Base-by-base conservation (phyloP, 2,888 invertebrate species). In the Lydus trimaculatus region DNA sequence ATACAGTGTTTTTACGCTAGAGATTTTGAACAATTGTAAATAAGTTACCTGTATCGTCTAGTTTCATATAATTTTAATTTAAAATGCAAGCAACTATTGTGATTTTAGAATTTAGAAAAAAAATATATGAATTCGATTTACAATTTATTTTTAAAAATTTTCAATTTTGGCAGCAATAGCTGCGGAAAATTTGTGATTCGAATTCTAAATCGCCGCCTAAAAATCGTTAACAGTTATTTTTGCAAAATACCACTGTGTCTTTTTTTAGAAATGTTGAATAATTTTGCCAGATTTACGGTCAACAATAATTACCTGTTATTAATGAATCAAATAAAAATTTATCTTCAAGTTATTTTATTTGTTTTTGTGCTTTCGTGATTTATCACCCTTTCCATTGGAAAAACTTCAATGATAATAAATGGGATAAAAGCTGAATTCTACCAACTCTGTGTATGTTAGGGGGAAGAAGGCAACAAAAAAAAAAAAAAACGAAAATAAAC, bases 381-480 rank as follows among this genome's bases (percentile, higher is more conserved):
- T 43, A n/a, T 17, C n/a, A 43, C 43, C 43, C n/a, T 43, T 43
- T 43, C 17, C 17, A 43, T 43, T 43, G 43, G 43, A 7, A n/a
- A 43, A 43, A 43, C n/a, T 43, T 43, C n/a, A 43, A 43, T 43
- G 43, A 43, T 43, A 43, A 43, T 43, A 43, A 43, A 43, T 43
- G n/a, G n/a, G 43, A 17, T 15, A 15, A 13, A 36, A 7, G 8
- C n/a, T n/a, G n/a, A n/a, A 36, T 4, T 36, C 36, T 13, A 1
- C 4, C 13, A 36, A 15, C 1, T 36, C 13, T 13, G 11, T 33
- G 33, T 33, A 11, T 28, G 6, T 33, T 33, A 11, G 33, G 33
- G 9, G 11, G 2, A 33, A 31, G 8, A 0, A 9, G 31, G 33
- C 13, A 36, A 36, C 6, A 43, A 43, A 15, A n/a, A n/a, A 2